These are phyloP conservation scores for Porphyrio hochstetteri DNA, from an alignment of 2,113 vertebrate genomes.

Conservation along the genomic window DNA sequence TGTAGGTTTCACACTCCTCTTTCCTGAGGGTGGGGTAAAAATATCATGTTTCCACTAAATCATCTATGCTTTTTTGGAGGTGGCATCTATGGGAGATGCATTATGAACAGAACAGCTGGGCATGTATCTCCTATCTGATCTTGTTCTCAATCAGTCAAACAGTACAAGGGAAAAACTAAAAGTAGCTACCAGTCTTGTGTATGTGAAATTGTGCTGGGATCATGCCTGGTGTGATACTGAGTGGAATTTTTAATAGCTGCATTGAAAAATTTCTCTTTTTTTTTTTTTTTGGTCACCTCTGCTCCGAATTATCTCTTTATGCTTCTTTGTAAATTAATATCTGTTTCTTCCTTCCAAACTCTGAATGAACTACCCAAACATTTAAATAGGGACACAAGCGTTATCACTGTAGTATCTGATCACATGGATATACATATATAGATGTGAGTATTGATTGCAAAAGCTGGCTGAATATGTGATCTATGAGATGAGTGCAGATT, in stretches of 20 bases:
- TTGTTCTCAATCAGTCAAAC: neutral
- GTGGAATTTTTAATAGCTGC: neutral
- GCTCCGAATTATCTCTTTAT: neutral
- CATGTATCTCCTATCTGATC: accelerated
- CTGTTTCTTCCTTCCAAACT: neutral
- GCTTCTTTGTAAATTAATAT: neutral
- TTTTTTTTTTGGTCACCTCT: neutral
- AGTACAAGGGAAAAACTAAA: neutral
- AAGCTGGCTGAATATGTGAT: neutral
- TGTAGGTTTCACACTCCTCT: neutral
- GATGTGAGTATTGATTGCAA: neutral
- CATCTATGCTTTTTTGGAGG: neutral
- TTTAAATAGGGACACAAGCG: neutral
- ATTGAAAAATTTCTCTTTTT: neutral
- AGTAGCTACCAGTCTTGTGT: neutral
- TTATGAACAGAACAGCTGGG: neutral
- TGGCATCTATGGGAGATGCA: neutral
- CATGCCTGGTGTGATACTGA: neutral
- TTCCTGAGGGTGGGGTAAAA: neutral
- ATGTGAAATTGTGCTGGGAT: neutral
- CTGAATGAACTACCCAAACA: neutral
- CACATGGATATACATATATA: neutral
- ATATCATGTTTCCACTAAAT: neutral
- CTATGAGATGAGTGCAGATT: neutral
- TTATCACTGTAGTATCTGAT: neutral